Evolutionary conservation across 2,888 invertebrate genomes (phyloP).

Genomic region (Sphaerophoria rueppellii): DNA sequence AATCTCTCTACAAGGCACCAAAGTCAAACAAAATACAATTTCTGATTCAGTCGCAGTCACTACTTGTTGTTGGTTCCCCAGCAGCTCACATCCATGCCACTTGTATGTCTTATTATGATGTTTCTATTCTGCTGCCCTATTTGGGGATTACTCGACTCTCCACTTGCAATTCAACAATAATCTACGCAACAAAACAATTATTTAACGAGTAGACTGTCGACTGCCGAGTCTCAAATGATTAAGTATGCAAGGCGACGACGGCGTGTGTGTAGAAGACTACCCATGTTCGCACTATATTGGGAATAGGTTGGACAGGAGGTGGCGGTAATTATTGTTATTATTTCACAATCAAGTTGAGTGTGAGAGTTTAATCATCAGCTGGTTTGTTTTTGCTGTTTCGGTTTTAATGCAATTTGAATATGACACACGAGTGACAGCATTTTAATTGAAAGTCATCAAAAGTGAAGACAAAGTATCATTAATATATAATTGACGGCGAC

Average conservation of each 20-base stretch:
- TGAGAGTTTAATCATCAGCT: slow-evolving; percentile 21
- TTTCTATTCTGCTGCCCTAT: no score
- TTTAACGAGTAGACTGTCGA: neutral
- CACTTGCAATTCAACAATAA: neutral
- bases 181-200: slow-evolving; percentile 13
- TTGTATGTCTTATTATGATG: no score
- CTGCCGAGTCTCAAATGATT: neutral
- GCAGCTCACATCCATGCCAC: no score
- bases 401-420: neutral
- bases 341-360: slow-evolving; percentile 33
- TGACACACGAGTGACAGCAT: slow-evolving; percentile 7
- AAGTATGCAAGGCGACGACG: slow-evolving; percentile 13
- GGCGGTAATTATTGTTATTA: slow-evolving; percentile 27
- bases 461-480: neutral
- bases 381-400: neutral
- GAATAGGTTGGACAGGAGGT: neutral
- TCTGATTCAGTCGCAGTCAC: no score
- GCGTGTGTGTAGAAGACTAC: no score
- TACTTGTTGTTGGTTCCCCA: no score
- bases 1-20: no score
- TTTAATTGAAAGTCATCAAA: slow-evolving; percentile 25
- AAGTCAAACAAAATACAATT: no score
- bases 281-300: neutral
- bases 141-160: no score
- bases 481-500: neutral